phyloP scores from a whole-genome alignment of 2,888 invertebrate species.

The Archaeoteleia sp. region DNA sequence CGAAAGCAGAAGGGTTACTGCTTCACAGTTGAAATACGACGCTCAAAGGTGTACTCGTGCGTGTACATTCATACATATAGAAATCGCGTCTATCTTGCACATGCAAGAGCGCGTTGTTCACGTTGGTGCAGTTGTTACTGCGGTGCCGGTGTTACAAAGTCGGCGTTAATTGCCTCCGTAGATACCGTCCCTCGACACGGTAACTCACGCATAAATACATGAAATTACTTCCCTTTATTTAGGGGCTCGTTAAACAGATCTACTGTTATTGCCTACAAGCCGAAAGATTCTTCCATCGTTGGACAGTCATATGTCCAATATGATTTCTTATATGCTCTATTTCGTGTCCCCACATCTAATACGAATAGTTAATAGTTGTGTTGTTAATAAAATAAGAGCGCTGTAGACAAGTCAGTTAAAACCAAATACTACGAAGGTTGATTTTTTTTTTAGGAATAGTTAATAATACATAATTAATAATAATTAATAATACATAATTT shows the following conservation, averaged over 20 bases:
- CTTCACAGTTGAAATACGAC: slow-evolving; percentile 28
- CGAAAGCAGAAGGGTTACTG: slow-evolving; percentile 54
- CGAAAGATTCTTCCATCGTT: slow-evolving; percentile 56
- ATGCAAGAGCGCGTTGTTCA: slow-evolving; percentile 53
- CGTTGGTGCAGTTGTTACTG: slow-evolving; percentile 55
- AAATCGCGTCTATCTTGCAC: slow-evolving; percentile 37
- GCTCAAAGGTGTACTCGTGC: slow-evolving; percentile 22
- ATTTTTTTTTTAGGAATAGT: too few relatives aligned
- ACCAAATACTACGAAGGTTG: too few relatives aligned
- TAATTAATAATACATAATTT: too few relatives aligned
- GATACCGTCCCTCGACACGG: slow-evolving; percentile 60
- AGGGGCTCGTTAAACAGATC: slow-evolving; percentile 74
- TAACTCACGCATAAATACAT: slow-evolving; percentile 75
- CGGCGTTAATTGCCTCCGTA: slow-evolving; percentile 72
- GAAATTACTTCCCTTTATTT: slow-evolving; percentile 74
- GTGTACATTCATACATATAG: slow-evolving; percentile 36
- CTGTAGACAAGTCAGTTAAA: too few relatives aligned
- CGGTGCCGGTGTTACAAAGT: slow-evolving; percentile 65
- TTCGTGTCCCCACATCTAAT: too few relatives aligned
- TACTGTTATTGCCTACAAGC: slow-evolving; percentile 72
- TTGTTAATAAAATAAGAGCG: too few relatives aligned
- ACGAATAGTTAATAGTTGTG: too few relatives aligned
- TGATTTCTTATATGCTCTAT: slow-evolving; percentile 10
- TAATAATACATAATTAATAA: too few relatives aligned
- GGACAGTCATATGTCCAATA: slow-evolving; percentile 36